These are phyloP conservation scores for Cossypha heuglini DNA, from an alignment of 2,797 vertebrate species.

Conservation along the genomic window DNA sequence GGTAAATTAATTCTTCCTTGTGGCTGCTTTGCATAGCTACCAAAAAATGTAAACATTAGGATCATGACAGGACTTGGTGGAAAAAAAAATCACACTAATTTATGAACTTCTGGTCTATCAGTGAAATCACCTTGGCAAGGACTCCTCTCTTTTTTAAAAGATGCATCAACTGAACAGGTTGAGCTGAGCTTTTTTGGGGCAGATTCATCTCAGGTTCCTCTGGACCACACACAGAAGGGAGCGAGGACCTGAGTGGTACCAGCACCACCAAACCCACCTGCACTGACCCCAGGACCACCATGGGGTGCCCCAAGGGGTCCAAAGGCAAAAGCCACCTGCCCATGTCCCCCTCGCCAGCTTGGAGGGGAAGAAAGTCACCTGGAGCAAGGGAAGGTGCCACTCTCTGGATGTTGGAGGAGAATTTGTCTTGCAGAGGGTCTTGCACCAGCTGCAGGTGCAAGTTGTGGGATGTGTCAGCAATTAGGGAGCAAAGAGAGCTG, in stretches of 20 bases:
- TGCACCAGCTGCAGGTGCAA: neutral
- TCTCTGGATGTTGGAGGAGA: neutral
- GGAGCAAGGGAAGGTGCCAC: neutral
- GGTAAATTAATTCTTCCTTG: neutral
- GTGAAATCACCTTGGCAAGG: neutral
- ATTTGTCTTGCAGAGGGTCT: neutral
- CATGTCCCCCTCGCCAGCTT: neutral
- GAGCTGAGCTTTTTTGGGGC: neutral
- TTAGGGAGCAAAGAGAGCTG: neutral
- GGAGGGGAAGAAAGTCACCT: neutral
- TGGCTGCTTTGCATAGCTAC: neutral
- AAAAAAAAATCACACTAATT: neutral
- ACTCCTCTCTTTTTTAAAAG: neutral
- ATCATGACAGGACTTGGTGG: neutral
- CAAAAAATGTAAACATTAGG: neutral
- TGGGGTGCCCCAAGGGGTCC: neutral
- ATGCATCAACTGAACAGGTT: rapidly evolving
- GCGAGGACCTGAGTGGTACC: neutral
- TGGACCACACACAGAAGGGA: neutral
- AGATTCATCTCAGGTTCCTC: neutral
- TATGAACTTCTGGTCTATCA: neutral
- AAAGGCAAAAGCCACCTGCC: neutral
- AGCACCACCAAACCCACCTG: neutral
- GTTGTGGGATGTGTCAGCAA: neutral
- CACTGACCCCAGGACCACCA: rapidly evolving